A percentile compares a stretch with the other conserved stretches of the same genome.
phyloP scores from a whole-genome alignment of 2,888 invertebrate genomes.

The Drosophila atripex region DNA sequence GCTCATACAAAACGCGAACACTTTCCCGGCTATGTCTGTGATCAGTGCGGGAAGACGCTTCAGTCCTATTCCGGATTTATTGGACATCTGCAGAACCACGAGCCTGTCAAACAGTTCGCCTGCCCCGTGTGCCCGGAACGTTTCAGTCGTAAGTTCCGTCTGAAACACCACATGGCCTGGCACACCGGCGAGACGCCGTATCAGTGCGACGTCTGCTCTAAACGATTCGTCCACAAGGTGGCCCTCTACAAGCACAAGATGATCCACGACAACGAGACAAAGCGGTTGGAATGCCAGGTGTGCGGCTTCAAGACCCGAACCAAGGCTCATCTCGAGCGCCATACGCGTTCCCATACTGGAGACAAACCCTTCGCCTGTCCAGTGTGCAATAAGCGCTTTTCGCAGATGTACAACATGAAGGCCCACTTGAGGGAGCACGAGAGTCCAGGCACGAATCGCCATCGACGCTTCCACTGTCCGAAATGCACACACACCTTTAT shows the following conservation, averaged over 20 bases:
- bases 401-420: slow-evolving; percentile 76
- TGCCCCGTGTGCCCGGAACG: slow-evolving; percentile 73
- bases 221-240: slow-evolving; percentile 74
- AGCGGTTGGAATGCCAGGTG: slow-evolving; percentile 71
- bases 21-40: slow-evolving; percentile 72
- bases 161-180: slow-evolving; percentile 77
- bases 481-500: slow-evolving; percentile 73
- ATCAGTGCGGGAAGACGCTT: slow-evolving; percentile 73
- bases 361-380: slow-evolving; percentile 73
- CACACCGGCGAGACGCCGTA: slow-evolving; percentile 72
- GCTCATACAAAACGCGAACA: slow-evolving; percentile 71
- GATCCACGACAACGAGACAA: slow-evolving; percentile 76
- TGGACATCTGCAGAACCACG: slow-evolving; percentile 70
- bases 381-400: slow-evolving; percentile 72
- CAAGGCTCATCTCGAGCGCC: slow-evolving; percentile 84
- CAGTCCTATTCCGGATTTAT: slow-evolving; percentile 72
- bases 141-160: slow-evolving; percentile 66
- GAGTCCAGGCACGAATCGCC: slow-evolving; percentile 69
- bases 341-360: slow-evolving; percentile 84
- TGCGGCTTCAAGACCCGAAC: slow-evolving; percentile 84
- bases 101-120: slow-evolving; percentile 69
- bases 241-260: slow-evolving; percentile 74
- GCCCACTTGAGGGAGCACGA: slow-evolving; percentile 71
- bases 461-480: slow-evolving; percentile 65
- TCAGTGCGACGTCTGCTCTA: slow-evolving; percentile 70